A percentile compares a stretch with the other conserved stretches of the same genome.
Evolutionary conservation across 64 coral and sea anemone genomes (phyloP).

Genomic region (Hydrozoanthus tunicans): DNA sequence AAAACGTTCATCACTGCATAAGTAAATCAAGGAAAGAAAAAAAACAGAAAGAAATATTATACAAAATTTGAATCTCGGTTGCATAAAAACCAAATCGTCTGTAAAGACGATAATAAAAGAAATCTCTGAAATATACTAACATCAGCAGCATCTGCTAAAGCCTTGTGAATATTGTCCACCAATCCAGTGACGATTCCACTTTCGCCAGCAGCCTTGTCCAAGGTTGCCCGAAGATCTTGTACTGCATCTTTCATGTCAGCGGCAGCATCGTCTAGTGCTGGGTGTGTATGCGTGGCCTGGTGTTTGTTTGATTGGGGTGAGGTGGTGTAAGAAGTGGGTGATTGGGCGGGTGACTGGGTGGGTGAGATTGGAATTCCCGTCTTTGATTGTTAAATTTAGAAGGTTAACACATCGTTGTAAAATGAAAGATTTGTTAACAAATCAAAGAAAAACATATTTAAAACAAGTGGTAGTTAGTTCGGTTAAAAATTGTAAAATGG

Average conservation of each 20-base stretch:
- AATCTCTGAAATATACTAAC: constrained; percentile 1
- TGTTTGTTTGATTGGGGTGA: constrained; percentile 37
- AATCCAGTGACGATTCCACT: constrained; percentile 89
- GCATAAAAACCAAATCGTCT: no score
- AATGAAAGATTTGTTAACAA: background rate
- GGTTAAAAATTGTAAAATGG: no score
- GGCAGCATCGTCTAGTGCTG: constrained; percentile 86
- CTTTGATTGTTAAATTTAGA: background rate
- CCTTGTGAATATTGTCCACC: constrained; percentile 93
- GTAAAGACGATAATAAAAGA: no score
- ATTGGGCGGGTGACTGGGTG: background rate
- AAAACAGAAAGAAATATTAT: no score
- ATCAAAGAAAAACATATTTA: background rate
- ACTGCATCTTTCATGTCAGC: constrained; percentile 92
- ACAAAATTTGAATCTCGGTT: no score
- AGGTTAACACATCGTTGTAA: background rate
- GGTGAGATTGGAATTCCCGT: background rate
- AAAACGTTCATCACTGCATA: no score
- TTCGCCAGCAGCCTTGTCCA: constrained; percentile 86
- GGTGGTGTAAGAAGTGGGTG: constrained; percentile 33
- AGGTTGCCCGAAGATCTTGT: constrained; percentile 70
- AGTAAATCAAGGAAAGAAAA: no score
- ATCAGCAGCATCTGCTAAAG: constrained; percentile 63
- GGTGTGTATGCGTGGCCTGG: constrained; percentile 79
- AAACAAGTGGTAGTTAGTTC: no score